Conservation (phyloP, 2,888 invertebrate species). For the Corythucha ciliata region DNA sequence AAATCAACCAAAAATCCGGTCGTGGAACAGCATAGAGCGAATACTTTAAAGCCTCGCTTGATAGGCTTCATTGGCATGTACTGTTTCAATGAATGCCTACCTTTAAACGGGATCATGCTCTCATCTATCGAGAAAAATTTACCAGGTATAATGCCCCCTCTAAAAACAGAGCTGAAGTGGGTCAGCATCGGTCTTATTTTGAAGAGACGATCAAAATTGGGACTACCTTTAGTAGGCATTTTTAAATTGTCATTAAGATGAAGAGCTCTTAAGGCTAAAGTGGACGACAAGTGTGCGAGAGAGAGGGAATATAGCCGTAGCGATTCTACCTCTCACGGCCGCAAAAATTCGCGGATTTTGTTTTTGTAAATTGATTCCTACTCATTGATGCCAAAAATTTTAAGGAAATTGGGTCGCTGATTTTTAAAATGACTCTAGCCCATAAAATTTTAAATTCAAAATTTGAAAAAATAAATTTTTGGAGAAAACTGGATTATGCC, state of each 20-base stretch:
- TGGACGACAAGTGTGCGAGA: too few relatives aligned
- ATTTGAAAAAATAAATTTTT: too few relatives aligned
- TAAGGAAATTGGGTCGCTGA: too few relatives aligned
- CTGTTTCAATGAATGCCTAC: conserved; percentile 32
- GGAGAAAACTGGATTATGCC: too few relatives aligned
- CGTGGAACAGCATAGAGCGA: conserved; percentile 30
- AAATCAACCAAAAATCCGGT: conserved; percentile 8
- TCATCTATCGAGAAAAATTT: conserved; percentile 31
- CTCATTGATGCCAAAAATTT: too few relatives aligned
- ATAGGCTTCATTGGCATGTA: conserved; percentile 34
- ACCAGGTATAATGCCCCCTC: conserved; percentile 22
- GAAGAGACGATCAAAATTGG: conserved; percentile 31
- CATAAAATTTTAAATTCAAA: too few relatives aligned
- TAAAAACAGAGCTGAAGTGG: conserved; percentile 16
- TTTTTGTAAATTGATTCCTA: too few relatives aligned
- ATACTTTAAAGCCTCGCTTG: conserved; percentile 34
- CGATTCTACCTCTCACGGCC: too few relatives aligned
- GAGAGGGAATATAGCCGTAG: too few relatives aligned
- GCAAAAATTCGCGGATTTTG: too few relatives aligned
- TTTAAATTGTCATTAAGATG: conserved; percentile 13
- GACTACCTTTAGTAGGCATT: conserved; percentile 1
- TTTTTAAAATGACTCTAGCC: too few relatives aligned
- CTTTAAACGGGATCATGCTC: conserved; percentile 34
- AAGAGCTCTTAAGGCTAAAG: neutral
- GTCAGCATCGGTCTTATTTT: conserved; percentile 31